Base-by-base conservation (phyloP, 2,113 vertebrate species). In the Bolborhynchus lineola region DNA sequence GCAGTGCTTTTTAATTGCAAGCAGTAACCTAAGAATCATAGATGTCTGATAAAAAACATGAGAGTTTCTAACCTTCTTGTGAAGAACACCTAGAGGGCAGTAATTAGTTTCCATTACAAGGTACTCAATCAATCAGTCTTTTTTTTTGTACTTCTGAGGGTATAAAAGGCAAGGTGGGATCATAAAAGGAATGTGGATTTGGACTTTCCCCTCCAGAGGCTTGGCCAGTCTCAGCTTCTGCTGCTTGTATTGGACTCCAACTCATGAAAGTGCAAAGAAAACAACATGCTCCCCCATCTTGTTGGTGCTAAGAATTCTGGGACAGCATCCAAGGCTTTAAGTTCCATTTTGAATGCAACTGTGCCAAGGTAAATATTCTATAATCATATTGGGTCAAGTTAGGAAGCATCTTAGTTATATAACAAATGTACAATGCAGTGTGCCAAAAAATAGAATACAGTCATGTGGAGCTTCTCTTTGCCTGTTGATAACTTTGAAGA, bases 401-500 rank as follows among this genome's bases (percentile, higher is more conserved):
- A 75, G 41, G 64, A 72, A 91, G 16, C 11, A 50, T 94, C 76
- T 84, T 49, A 33, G 25, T 72, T 96, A 57, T 29, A 78, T 78
- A 86, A 91, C 2, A 4, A 64, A 87, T 0, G 2, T 70, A 64
- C 42, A 74, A 46, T 31, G 11, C 55, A 31, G 8, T 14, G 42
- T 88, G 78, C 49, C 53, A 77, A 82, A 86, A 88, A 72, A 39
- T 5, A 50, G 13, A 2, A 1, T 41, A 84, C 24, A 55, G 65
- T 93, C 69, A 64, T 70, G 74, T 77, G 49, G 75, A 95, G 70
- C 64, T 95, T 50, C 47, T 64, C 42, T 72, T 85, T 0, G 64
- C 72, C 60, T 92, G 82, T 81, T 94, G 84, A 59, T 92, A 94
- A 57, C 70, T 70, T 81, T 76, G 60, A 86, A 85, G 42, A 70